Evolutionary conservation across 2,113 vertebrate species (phyloP).

Genomic region (Tragelaphus imberbis): DNA sequence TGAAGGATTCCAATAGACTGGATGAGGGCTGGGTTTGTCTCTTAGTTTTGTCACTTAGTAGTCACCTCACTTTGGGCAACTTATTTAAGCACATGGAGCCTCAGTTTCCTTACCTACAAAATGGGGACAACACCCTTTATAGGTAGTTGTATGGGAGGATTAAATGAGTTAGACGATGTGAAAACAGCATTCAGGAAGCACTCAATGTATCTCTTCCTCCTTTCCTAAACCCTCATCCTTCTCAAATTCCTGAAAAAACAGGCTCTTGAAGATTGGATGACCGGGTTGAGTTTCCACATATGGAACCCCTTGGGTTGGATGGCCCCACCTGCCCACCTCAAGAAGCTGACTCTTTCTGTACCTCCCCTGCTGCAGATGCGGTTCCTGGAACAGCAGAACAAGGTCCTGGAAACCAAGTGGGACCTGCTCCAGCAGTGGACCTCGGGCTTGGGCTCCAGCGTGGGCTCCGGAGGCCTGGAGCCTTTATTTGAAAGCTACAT

Average conservation of each 20-base stretch:
- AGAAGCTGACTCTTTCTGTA: neutral
- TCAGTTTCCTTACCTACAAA: neutral
- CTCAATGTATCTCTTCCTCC: neutral
- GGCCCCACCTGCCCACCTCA: neutral
- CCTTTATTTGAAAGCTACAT: neutral
- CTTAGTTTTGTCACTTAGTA: neutral
- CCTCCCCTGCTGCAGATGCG: accelerated
- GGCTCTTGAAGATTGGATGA: neutral
- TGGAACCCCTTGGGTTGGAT: neutral
- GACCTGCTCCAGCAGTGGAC: neutral
- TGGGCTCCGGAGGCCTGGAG: neutral
- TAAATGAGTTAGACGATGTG: neutral
- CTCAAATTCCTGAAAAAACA: neutral
- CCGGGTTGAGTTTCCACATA: too few species aligned
- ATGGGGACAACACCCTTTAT: neutral
- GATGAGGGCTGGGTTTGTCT: neutral
- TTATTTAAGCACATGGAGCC: neutral
- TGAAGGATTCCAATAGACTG: neutral
- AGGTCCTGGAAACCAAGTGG: neutral
- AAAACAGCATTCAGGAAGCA: neutral
- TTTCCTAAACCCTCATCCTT: neutral
- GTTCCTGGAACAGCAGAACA: neutral
- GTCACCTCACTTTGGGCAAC: neutral
- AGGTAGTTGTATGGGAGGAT: neutral
- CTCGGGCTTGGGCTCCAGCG: accelerated